Percentiles rank a stretch among this genome's conserved stretches.
phyloP scores from a whole-genome alignment of 2,113 vertebrate genomes.

The Oxyruncus cristatus region DNA sequence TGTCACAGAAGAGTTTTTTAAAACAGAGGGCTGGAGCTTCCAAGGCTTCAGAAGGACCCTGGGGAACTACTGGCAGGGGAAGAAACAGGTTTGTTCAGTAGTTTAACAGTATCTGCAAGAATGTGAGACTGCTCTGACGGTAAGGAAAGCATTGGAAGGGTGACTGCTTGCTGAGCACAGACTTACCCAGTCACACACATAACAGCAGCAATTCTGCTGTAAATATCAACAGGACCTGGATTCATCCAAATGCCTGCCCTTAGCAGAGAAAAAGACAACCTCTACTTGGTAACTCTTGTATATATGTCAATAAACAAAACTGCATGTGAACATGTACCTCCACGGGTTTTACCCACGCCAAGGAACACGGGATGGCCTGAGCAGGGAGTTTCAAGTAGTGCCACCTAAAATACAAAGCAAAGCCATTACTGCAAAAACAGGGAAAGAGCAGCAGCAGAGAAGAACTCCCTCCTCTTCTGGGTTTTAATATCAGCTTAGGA shows the following conservation, averaged over 20 bases:
- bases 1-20: not conserved
- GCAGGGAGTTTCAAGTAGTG: conserved; percentile 87
- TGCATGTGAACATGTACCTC: conserved; percentile 54
- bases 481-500: not conserved
- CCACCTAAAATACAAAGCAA: conserved; percentile 70
- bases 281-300: not conserved
- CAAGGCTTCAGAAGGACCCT: not conserved
- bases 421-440: not conserved
- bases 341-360: conserved; percentile 83
- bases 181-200: rapidly evolving
- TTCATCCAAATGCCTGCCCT: not conserved
- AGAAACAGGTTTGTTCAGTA: not conserved
- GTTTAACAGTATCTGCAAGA: not conserved
- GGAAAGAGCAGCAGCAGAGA: not conserved
- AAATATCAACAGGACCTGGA: not conserved
- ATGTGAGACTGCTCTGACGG: not conserved
- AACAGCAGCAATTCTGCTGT: not conserved
- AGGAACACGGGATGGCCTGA: conserved; percentile 87
- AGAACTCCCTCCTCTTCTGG: not conserved
- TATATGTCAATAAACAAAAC: not conserved
- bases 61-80: not conserved
- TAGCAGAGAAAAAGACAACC: not conserved
- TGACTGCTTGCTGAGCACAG: not conserved
- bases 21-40: not conserved
- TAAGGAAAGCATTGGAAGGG: not conserved